These are phyloP conservation scores for Amblyjoppa fuscipennis DNA, from an alignment of 2,888 invertebrate species.

Conservation along the genomic window DNA sequence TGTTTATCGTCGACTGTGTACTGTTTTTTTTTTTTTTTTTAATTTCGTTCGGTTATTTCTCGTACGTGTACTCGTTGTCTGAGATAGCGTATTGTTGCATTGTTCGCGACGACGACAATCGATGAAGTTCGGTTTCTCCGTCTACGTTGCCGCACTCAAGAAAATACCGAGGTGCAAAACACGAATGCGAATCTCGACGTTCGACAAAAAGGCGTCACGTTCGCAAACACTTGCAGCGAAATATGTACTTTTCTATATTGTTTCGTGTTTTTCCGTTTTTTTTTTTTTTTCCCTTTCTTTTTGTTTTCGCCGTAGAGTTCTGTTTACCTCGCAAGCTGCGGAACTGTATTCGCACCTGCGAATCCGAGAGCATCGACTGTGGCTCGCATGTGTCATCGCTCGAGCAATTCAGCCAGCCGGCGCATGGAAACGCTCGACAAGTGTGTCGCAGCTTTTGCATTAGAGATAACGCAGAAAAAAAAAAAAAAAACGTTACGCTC, in stretches of 20 bases:
- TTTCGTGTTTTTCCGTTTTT: background rate
- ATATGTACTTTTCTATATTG: background rate
- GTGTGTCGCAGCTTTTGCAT: background rate
- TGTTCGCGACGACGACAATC: constrained; percentile 6
- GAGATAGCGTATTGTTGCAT: constrained; percentile 12
- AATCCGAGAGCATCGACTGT: constrained; percentile 24
- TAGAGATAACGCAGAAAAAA: background rate
- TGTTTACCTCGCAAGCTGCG: constrained; percentile 35
- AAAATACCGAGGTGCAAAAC: background rate
- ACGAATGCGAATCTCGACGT: background rate
- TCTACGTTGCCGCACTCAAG: background rate
- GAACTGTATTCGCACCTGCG: constrained; percentile 12
- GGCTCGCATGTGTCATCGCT: background rate
- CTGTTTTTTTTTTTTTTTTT: constrained; percentile 23
- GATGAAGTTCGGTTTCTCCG: constrained; percentile 8
- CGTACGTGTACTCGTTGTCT: constrained; percentile 15
- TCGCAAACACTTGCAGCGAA: background rate
- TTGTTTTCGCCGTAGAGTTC: constrained; percentile 38
- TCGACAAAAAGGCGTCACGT: background rate
- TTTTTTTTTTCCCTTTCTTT: background rate
- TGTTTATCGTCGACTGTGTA: constrained; percentile 69
- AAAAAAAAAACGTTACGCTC: background rate
- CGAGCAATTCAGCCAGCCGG: background rate
- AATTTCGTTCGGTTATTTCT: background rate
- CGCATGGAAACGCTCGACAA: background rate